A percentile compares a stretch with the other conserved stretches of the same genome.
These are phyloP conservation scores for Thomomys bottae DNA, from an alignment of 2,113 vertebrate genomes.

Conservation along the genomic window DNA sequence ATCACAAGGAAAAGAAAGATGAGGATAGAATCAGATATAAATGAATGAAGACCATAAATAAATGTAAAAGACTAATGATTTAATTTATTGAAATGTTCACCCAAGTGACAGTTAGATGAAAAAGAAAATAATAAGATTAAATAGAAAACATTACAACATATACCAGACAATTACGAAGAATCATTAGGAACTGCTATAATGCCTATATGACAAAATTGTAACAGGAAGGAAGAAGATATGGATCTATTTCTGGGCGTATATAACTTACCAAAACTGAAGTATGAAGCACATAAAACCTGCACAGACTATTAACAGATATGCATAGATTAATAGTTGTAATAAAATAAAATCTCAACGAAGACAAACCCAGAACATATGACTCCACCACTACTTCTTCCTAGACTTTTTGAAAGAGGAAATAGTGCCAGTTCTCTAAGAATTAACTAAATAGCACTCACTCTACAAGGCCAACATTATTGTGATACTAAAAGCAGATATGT, in stretches of 20 bases:
- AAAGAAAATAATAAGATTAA: background rate
- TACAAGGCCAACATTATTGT: background rate
- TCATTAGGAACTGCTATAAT: background rate
- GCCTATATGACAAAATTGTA: background rate
- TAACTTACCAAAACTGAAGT: background rate
- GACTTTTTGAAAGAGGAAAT: background rate
- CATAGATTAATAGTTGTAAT: background rate
- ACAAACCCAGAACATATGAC: background rate
- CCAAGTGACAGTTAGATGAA: background rate
- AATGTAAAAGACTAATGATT: background rate
- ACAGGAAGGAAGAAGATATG: background rate
- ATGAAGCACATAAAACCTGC: background rate
- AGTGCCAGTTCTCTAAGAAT: background rate
- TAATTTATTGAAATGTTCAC: background rate
- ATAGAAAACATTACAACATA: background rate
- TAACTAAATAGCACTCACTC: background rate
- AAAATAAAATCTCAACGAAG: background rate
- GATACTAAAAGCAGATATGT: background rate
- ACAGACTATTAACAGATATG: background rate
- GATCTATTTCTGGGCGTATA: background rate
- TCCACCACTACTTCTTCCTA: background rate
- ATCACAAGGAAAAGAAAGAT: background rate
- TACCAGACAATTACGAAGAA: background rate
- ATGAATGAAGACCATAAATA: background rate
- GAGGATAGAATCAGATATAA: background rate